A percentile compares a stretch with the other conserved stretches of the same genome.
Evolutionary conservation across 2,113 vertebrate genomes (phyloP).

Genomic region (Chloroceryle aenea): DNA sequence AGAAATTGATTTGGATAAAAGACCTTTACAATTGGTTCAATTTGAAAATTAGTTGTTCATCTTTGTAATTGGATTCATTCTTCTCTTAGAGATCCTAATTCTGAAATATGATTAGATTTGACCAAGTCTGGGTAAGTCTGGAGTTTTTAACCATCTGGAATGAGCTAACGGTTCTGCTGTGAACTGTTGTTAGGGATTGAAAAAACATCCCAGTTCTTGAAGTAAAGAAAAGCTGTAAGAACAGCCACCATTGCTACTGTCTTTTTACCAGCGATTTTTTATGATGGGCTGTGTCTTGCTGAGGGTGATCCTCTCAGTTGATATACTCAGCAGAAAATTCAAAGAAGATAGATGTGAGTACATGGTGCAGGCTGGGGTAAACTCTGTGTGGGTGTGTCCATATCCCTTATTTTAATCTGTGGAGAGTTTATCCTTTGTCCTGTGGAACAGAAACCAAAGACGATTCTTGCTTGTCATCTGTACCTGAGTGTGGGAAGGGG

Average conservation of each 20-base stretch:
- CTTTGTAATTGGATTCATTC: neutral
- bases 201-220: neutral
- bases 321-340: neutral
- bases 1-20: neutral
- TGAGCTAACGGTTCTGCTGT: neutral
- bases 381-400: neutral
- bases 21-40: neutral
- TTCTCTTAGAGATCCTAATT: neutral
- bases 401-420: neutral
- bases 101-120: neutral
- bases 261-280: neutral
- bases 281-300: neutral
- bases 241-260: no score
- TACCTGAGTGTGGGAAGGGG: neutral
- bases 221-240: neutral
- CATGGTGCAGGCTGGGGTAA: neutral
- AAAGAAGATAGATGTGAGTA: neutral
- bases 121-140: neutral
- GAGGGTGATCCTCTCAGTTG: neutral
- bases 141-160: neutral
- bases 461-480: neutral
- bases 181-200: neutral
- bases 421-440: neutral
- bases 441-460: neutral
- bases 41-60: neutral